Evolutionary conservation across 2,888 invertebrate species (phyloP).

Genomic region (Parnassius mnemosyne): DNA sequence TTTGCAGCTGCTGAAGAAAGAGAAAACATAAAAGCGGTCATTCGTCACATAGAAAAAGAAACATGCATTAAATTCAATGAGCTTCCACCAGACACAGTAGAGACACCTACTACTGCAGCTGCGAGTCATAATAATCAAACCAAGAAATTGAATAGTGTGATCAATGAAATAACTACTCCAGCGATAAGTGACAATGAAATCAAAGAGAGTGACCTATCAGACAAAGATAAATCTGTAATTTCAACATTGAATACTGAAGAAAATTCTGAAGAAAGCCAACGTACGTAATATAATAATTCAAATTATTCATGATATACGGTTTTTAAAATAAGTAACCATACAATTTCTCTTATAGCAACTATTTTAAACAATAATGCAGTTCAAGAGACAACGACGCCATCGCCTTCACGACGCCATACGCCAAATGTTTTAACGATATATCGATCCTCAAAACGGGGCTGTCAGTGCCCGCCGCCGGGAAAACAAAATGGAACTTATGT

Average conservation of each 20-base stretch:
- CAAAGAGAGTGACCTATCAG: constrained; percentile 16
- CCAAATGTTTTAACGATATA: constrained; percentile 42
- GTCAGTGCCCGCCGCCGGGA: constrained; percentile 57
- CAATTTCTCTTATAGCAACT: neutral
- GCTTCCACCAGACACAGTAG: constrained; percentile 30
- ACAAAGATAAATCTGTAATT: constrained; percentile 6
- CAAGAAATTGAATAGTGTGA: neutral
- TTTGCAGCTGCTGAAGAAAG: constrained; percentile 61
- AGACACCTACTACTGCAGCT: constrained; percentile 12
- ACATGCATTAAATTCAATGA: constrained; percentile 63
- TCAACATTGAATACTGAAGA: neutral
- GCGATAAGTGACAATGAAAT: constrained; percentile 32
- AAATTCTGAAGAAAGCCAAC: neutral
- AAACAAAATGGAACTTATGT: constrained; percentile 44
- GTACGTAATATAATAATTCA: constrained; percentile 1
- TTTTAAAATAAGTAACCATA: neutral
- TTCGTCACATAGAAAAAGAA: constrained; percentile 64
- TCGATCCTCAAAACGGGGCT: constrained; percentile 50
- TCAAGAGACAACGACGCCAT: neutral
- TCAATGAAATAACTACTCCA: constrained; percentile 1
- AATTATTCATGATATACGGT: neutral
- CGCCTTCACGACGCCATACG: constrained; percentile 48
- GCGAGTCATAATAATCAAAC: neutral
- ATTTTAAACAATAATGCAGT: neutral
- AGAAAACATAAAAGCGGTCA: constrained; percentile 62